Conservation (phyloP, 2,113 vertebrate genomes). For the Rutilus rutilus region DNA sequence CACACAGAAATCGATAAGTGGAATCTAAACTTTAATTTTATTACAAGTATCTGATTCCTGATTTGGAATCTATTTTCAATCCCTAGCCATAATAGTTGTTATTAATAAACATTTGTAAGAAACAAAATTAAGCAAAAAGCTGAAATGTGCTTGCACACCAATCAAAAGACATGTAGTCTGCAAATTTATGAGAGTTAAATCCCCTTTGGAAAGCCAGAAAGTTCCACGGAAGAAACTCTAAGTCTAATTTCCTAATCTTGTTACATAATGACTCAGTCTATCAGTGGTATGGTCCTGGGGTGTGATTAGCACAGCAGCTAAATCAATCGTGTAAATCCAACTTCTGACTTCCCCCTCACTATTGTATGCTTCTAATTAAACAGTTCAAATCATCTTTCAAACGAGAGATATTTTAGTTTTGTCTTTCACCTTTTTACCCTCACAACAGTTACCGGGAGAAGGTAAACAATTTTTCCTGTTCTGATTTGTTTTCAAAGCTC, state of each 20-base stretch:
- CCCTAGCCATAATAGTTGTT: not conserved
- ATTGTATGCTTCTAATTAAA: slow-evolving; percentile 56
- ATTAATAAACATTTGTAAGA: not conserved
- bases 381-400: slow-evolving; percentile 40
- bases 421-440: slow-evolving; percentile 36
- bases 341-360: slow-evolving; percentile 47
- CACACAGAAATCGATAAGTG: too few species aligned
- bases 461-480: slow-evolving; percentile 49
- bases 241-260: slow-evolving; percentile 56
- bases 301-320: slow-evolving; percentile 60
- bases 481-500: slow-evolving; percentile 55
- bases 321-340: slow-evolving; percentile 57
- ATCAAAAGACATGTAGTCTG: not conserved
- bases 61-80: too few species aligned
- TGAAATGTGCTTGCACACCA: not conserved
- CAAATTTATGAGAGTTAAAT: not conserved
- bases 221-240: slow-evolving; percentile 58
- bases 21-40: too few species aligned
- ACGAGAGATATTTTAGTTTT: not conserved
- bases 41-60: too few species aligned
- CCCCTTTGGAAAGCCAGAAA: slow-evolving; percentile 43
- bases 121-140: not conserved
- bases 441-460: slow-evolving; percentile 45
- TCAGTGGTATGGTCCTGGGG: slow-evolving; percentile 44
- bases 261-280: slow-evolving; percentile 65